Base-by-base conservation (phyloP, 2,888 invertebrate species). In the Xestia ashworthii region DNA sequence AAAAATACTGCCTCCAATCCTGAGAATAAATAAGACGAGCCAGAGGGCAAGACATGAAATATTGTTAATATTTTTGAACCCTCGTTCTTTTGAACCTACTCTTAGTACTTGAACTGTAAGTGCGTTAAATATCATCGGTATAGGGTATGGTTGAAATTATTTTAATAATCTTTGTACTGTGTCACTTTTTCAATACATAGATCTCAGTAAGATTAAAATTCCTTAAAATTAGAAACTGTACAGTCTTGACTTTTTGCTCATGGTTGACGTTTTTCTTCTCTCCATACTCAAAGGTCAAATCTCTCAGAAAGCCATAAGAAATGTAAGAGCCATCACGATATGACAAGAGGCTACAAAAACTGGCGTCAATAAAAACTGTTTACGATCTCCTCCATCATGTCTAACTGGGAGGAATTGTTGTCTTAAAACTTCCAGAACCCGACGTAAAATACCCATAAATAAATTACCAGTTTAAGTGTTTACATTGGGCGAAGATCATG, bases 351-450 rank as follows among this genome's bases (percentile, higher is more conserved):
- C 88, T 83, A 89, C 89, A 89, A 89, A 91, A 91, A 81, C 75
- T 76, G 84, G 78, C 55, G 84, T 88, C 90, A 87, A 86, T 91
- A 92, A 94, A 93, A 93, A 89, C 89, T 81, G 83, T 93, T 94
- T 94, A 94, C 90, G 93, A 92, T 80, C 83, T 62, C 71, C 83
- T 90, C 89, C 90, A 92, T 92, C 92, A 91, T 90, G 88, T 91
- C 88, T 91, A 92, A 93, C 93, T 91, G 90, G 86, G 90, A 88
- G 85, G 90, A 90, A 93, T 90, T 90, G 91, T 89, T 90, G 90
- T 91, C 87, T 90, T 89, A 90, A 80, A 79, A 80, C 84, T 87
- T 77, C 50, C 75, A 79, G 71, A 79, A 78, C 69, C 58, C 62
- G 72, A 71, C 77, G 80, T 89, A 88, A 90, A 89, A 91, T 88